These are phyloP conservation scores for Lytechinus variegatus DNA, from an alignment of 35 echinoderm and acorn worm genomes.

Conservation along the genomic window DNA sequence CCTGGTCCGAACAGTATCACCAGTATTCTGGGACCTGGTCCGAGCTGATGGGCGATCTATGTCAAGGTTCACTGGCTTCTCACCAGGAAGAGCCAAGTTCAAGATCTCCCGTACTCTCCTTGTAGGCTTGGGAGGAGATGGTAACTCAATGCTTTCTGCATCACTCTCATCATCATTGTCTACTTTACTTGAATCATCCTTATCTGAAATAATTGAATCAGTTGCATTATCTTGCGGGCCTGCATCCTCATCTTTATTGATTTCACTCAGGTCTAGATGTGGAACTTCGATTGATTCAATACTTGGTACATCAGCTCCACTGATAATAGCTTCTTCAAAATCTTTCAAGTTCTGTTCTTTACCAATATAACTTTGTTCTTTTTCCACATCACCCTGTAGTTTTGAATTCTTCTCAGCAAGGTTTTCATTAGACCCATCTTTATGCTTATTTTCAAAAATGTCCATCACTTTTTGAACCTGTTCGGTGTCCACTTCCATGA, in stretches of 20 bases:
- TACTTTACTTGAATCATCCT: neutral
- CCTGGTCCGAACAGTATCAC: constrained; percentile 34
- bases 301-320: neutral
- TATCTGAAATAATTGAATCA: neutral
- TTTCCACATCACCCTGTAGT: neutral
- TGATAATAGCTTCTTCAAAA: neutral
- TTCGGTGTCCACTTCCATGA: neutral
- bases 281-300: neutral
- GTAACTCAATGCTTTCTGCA: neutral
- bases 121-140: constrained; percentile 16
- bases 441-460: neutral
- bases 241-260: neutral
- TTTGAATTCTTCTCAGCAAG: neutral
- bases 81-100: constrained; percentile 27
- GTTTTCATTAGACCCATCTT: neutral
- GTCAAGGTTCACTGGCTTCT: constrained; percentile 4
- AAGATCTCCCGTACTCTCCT: constrained; percentile 40
- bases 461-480: neutral
- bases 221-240: neutral
- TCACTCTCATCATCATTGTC: neutral
- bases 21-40: constrained; percentile 23
- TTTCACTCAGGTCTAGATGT: neutral
- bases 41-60: neutral
- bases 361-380: neutral
- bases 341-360: neutral